phyloP scores from a whole-genome alignment of 2,888 invertebrate species.

The Erebia epiphron region DNA sequence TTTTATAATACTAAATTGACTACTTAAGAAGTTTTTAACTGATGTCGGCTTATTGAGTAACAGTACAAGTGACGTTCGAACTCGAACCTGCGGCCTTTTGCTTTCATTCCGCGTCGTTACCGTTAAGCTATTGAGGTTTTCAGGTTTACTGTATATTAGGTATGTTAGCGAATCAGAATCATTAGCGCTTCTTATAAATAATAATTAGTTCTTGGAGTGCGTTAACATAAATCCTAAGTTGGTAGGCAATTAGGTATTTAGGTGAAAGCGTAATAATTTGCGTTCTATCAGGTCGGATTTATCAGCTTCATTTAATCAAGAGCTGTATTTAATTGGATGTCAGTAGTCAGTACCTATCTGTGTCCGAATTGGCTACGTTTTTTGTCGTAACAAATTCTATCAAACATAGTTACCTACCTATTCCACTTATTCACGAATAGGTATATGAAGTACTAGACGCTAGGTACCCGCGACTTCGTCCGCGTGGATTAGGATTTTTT shows the following conservation, averaged over 20 bases:
- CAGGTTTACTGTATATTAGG: no score
- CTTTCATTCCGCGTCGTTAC: not conserved
- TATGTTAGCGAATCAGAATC: not conserved
- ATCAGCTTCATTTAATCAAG: not conserved
- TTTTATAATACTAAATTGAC: no score
- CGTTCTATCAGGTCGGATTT: not conserved
- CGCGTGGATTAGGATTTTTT: no score
- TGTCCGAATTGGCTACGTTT: not conserved
- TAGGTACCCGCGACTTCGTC: no score
- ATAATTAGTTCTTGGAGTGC: not conserved
- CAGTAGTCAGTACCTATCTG: not conserved
- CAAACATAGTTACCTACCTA: not conserved
- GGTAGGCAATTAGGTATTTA: not conserved
- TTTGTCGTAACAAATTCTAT: conserved; percentile 3
- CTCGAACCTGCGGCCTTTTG: not conserved
- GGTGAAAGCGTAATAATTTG: conserved; percentile 1
- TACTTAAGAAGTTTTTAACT: no score
- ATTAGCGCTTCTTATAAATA: conserved; percentile 6
- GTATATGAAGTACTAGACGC: no score
- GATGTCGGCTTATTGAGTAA: no score
- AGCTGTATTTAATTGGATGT: not conserved
- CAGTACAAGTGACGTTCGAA: not conserved
- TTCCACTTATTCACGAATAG: not conserved
- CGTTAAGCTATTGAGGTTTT: conserved; percentile 4
- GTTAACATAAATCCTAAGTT: conserved; percentile 8